A percentile compares a stretch with the other conserved stretches of the same genome.
These are phyloP conservation scores for Drosophila mauritiana DNA, from an alignment of 1,140 invertebrate species.

Conservation along the genomic window DNA sequence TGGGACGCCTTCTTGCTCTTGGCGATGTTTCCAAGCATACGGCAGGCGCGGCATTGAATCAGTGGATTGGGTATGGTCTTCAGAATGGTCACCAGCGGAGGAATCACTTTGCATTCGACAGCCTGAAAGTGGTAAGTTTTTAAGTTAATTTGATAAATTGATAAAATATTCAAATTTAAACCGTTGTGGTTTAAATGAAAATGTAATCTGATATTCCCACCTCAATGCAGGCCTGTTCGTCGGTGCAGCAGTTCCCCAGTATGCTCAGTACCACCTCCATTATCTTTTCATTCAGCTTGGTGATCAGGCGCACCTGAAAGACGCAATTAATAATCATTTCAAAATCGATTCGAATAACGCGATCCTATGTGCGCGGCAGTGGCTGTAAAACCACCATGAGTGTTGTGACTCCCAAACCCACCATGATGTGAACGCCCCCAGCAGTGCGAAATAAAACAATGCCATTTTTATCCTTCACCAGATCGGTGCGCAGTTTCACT, in stretches of 20 bases:
- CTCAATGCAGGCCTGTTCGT: slow-evolving; percentile 77
- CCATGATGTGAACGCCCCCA: slow-evolving; percentile 76
- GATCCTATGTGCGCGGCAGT: slow-evolving; percentile 16
- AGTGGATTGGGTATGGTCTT: slow-evolving; percentile 81
- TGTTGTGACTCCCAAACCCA: slow-evolving; percentile 39
- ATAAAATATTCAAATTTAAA: too few species aligned
- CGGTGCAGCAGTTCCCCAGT: slow-evolving; percentile 86
- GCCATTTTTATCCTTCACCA: slow-evolving; percentile 81
- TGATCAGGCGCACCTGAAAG: slow-evolving; percentile 60
- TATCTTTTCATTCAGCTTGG: slow-evolving; percentile 81
- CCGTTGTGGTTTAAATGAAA: too few species aligned
- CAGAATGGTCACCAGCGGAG: slow-evolving; percentile 71
- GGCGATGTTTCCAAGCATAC: slow-evolving; percentile 79
- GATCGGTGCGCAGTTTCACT: slow-evolving; percentile 77
- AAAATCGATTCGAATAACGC: slow-evolving; percentile 14
- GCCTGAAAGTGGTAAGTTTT: slow-evolving; percentile 49
- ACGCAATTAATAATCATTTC: slow-evolving; percentile 1
- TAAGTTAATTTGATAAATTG: too few species aligned
- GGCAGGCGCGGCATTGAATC: slow-evolving; percentile 79
- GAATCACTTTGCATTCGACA: slow-evolving; percentile 67
- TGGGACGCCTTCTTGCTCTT: slow-evolving; percentile 67
- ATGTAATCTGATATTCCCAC: slow-evolving; percentile 35
- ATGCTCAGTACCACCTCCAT: slow-evolving; percentile 85
- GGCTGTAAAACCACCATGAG: slow-evolving; percentile 4
- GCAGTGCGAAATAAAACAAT: slow-evolving; percentile 74